phyloP scores from a whole-genome alignment of 1,140 invertebrate species.

The Leptinotarsa texana region DNA sequence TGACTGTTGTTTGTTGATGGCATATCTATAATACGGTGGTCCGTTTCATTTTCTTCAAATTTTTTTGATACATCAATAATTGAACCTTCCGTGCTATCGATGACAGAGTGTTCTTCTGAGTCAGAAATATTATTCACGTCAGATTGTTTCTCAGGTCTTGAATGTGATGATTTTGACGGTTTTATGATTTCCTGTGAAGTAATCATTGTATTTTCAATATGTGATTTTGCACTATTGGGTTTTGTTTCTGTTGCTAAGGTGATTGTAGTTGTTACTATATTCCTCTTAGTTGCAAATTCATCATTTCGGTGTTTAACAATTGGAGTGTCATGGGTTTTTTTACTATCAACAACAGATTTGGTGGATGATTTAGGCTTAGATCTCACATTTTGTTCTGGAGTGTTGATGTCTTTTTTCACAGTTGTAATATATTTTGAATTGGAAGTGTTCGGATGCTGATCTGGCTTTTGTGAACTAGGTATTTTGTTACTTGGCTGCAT shows the following conservation, averaged over 20 bases:
- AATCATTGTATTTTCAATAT: not conserved
- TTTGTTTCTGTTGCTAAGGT: conserved; percentile 35
- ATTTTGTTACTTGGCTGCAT: not conserved
- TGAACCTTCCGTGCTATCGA: conserved; percentile 39
- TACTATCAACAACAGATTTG: conserved; percentile 12
- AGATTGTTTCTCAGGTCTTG: conserved; percentile 15
- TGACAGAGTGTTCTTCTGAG: conserved; percentile 51
- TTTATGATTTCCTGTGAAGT: not conserved
- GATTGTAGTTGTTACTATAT: conserved; percentile 47
- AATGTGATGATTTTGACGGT: not conserved
- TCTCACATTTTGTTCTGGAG: conserved; percentile 23
- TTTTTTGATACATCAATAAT: not conserved
- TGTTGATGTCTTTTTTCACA: conserved; percentile 4
- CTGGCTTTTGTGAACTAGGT: conserved; percentile 7
- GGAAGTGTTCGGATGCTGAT: not conserved
- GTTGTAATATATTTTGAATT: conserved; percentile 13
- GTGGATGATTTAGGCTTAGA: conserved; percentile 36
- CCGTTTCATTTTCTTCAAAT: not conserved
- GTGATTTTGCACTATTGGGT: conserved; percentile 19
- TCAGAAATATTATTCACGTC: conserved; percentile 42
- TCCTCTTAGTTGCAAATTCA: conserved; percentile 35
- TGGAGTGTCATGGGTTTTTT: conserved; percentile 25
- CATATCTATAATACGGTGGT: not conserved
- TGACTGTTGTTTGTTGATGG: too few relatives aligned
- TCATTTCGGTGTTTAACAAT: not conserved